phyloP scores from a whole-genome alignment of 1,140 invertebrate genomes.

The Eumaeus atala region DNA sequence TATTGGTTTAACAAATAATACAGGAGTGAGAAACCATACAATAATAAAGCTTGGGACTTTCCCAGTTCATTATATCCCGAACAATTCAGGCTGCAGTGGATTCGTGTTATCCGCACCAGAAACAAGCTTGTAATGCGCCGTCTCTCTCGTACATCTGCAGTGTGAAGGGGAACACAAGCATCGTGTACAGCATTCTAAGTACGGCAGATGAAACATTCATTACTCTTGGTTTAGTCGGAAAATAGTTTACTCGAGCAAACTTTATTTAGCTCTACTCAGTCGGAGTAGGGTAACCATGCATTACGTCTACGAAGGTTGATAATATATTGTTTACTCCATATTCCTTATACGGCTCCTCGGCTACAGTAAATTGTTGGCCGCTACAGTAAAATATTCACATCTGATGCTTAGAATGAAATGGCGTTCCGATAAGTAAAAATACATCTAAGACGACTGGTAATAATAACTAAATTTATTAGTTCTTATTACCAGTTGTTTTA shows the following conservation, averaged over 20 bases:
- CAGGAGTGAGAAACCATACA: background rate
- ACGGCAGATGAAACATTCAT: slow-evolving; percentile 22
- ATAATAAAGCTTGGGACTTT: background rate
- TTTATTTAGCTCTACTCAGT: slow-evolving; percentile 12
- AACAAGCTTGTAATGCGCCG: slow-evolving; percentile 8
- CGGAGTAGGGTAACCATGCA: background rate
- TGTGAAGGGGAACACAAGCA: slow-evolving; percentile 11
- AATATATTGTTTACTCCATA: no score
- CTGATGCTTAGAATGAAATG: no score
- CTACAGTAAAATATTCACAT: no score
- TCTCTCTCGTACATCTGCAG: slow-evolving; percentile 14
- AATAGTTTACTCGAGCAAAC: slow-evolving; percentile 22
- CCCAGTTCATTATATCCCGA: slow-evolving; percentile 1
- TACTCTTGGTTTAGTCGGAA: slow-evolving; percentile 21
- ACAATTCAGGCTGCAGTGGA: slow-evolving; percentile 6
- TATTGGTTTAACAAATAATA: no score
- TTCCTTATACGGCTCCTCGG: no score
- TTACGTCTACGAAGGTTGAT: no score
- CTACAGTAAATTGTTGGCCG: no score
- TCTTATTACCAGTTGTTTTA: no score
- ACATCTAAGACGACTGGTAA: no score
- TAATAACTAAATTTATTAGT: no score
- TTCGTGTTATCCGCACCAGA: background rate
- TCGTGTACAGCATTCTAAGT: slow-evolving; percentile 13
- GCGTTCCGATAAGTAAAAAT: no score